Base-by-base conservation (phyloP, 2,113 vertebrate genomes). In the Sisor rabdophorus region DNA sequence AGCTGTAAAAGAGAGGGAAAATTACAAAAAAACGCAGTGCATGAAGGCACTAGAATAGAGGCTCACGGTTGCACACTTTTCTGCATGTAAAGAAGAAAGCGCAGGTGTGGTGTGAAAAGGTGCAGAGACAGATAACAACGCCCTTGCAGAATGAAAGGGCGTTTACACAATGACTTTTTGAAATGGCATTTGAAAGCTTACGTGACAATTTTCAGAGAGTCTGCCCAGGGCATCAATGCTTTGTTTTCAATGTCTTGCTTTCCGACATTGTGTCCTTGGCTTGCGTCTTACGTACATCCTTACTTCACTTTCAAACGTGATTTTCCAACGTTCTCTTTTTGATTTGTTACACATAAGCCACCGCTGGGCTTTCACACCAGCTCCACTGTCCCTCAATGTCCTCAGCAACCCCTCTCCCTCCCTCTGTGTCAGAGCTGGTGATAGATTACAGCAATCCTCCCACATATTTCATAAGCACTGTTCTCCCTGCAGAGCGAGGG, bases 381-480 rank as follows among this genome's bases (percentile, higher is more conserved):
- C 44, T 19, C 32, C 19, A 55, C 67, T 55, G 76, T 76, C 59
- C 69, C 71, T 71, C 40, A 26, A 20, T 28, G 61, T 77, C 76
- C 80, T 82, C 13, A 19, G 20, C 17, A 2, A 15, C n/a, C 61
- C 61, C n/a, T 22, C 6, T 17, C n/a, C 65, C 65, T 1, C 47
- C 83, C 80, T 9, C 76, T 63, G 73, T 88, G 84, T 89, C 86
- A 88, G 58, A 79, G 69, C 60, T 80, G 79, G 79, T 89, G 87
- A 89, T 89, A 84, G 85, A 89, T 90, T 86, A 87, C 86, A 89
- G 83, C 85, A 82, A 77, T 86, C 84, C 87, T 85, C 86, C 83
- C 86, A 71, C 80, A 87, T 89, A 87, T 88, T 88, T 88, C 84
- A 87, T 83, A 84, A 88, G 85, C 83, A 81, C 85, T 65, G 79